Percentiles rank a stretch among this genome's conserved stretches.
These are phyloP conservation scores for Siniperca knerii DNA, from an alignment of 2,113 vertebrate species.

Conservation along the genomic window DNA sequence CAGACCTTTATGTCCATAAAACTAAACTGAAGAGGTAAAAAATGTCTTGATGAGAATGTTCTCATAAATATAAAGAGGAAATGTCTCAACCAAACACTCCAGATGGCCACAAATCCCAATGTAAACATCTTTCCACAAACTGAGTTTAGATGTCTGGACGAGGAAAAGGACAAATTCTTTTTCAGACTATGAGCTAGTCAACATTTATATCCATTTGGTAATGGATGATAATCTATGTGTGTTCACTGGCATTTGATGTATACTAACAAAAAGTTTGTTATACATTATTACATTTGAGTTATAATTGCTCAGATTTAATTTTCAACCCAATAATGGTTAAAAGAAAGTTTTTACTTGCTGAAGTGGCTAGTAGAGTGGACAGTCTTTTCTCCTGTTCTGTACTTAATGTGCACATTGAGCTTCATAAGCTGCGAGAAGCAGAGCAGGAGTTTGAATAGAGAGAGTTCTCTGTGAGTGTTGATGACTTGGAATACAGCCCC, in stretches of 20 bases:
- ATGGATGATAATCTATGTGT: background rate
- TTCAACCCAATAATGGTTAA: background rate
- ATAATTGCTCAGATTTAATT: background rate
- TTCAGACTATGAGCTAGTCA: background rate
- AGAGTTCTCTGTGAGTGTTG: constrained; percentile 52
- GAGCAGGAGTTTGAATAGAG: constrained; percentile 26
- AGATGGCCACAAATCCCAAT: background rate
- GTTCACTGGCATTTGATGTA: background rate
- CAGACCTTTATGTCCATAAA: constrained; percentile 4
- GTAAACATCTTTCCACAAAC: constrained; percentile 12
- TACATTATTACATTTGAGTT: background rate
- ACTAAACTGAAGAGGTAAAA: background rate
- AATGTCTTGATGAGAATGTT: background rate
- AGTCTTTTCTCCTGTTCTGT: constrained; percentile 1
- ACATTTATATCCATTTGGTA: background rate
- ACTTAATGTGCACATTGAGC: background rate
- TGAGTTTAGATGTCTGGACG: background rate
- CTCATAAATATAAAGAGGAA: constrained; percentile 12
- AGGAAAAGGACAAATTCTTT: background rate
- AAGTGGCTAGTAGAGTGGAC: background rate
- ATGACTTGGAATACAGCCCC: constrained; percentile 60
- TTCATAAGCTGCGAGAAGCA: background rate
- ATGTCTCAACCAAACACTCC: background rate
- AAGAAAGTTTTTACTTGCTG: background rate
- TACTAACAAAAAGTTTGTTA: background rate